Evolutionary conservation across 2,113 vertebrate genomes (phyloP), one percentile per base, ranked within the genome.

Genomic region (Colinus virginianus): DNA sequence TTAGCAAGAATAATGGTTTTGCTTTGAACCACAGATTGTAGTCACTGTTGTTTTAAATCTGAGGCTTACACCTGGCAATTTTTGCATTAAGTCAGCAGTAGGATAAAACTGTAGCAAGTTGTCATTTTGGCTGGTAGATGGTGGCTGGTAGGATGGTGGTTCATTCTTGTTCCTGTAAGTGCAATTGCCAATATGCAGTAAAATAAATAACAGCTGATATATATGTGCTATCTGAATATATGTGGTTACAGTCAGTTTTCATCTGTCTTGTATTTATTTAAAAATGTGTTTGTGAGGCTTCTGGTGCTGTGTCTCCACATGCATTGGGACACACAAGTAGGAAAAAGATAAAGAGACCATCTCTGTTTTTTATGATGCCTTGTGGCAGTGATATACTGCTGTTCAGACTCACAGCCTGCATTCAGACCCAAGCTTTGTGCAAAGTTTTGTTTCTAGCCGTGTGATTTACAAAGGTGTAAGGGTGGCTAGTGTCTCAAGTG

Each of bases 121-220:
- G 67, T 63, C 61, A 26, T 40, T 25, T 82, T 84, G 38, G 92
- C 80, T 94, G 96, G 89, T 94, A 95, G 40, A 40, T 36, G 36
- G 70, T 20, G 42, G 36, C 36, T 36, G 36, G 36, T 84, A 59
- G 34, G 66, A 76, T 66, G 67, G 87, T 85, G 78, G 70, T 92
- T 96, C 90, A 89, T 95, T 96, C 84, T 93, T 95, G 95, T 95
- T 93, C 88, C 90, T 96, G 72, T 68, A 78, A 2, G 3, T 78
- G 88, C 90, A 93, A 84, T 92, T 82, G 75, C 7, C 61, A 63
- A 13, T 28, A 28, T 40, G 61, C 38, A 63, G 61, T 63, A 40
- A 40, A 58, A 40, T 28, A 63, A 40, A 18, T 93, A 95, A 94
- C 91, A 94, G 89, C 89, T 96, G 92, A 85, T 96, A 92, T 95